Percentiles rank a stretch among this genome's conserved stretches.
Conservation (phyloP, 2,797 vertebrate species). For the Acrocephalus scirpaceus region DNA sequence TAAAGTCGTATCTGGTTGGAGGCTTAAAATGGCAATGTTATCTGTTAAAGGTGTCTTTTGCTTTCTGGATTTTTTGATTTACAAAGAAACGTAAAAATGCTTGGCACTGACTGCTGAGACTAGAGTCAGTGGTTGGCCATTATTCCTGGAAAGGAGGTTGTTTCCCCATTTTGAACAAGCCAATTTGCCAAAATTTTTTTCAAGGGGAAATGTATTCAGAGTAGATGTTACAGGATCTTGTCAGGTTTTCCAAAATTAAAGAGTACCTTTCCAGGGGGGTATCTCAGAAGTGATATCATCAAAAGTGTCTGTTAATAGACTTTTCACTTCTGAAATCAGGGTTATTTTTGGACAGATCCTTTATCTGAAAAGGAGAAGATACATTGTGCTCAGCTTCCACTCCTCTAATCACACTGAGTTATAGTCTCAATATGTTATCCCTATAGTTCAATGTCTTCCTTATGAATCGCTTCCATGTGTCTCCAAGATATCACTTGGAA, state of each 20-base stretch:
- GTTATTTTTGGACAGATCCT: neutral
- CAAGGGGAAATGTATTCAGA: neutral
- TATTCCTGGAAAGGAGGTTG: neutral
- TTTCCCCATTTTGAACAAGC: neutral
- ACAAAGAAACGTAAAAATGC: neutral
- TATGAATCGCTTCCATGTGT: neutral
- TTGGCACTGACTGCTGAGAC: neutral
- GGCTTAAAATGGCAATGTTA: neutral
- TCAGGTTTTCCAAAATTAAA: neutral
- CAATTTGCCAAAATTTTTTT: neutral
- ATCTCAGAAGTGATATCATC: neutral
- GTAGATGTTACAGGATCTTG: neutral
- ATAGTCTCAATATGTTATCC: neutral
- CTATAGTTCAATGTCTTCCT: neutral
- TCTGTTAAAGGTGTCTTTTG: neutral
- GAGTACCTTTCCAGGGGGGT: neutral
- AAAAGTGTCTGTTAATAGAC: neutral
- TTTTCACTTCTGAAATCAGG: neutral
- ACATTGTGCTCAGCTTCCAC: neutral
- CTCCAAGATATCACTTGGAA: neutral
- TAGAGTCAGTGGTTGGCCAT: neutral
- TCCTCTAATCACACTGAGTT: neutral
- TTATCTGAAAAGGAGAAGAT: neutral
- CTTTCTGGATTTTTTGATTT: conserved; percentile 9
- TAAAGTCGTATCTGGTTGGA: neutral